Evolutionary conservation across 2,888 invertebrate species (phyloP), one percentile per base, ranked within the genome.

Genomic region (Alloscopus bannaensis): DNA sequence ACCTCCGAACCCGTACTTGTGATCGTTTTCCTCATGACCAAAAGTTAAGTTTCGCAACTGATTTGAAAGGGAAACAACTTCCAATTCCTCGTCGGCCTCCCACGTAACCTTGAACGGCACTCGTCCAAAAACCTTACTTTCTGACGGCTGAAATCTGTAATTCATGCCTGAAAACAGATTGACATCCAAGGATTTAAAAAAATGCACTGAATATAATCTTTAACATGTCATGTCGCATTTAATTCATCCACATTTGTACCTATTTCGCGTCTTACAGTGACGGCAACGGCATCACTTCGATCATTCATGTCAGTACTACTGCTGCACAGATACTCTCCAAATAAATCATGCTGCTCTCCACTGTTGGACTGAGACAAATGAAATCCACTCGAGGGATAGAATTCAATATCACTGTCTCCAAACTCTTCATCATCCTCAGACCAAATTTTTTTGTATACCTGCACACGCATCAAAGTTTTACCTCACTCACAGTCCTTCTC

Each of bases 61-160:
- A 40, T 4, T 57, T 11, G 59, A 47, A 6, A 24, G 11, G 6
- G 77, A 42, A 3, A 75, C 55, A 18, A 82, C 57, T 36, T 71
- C 76, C 4, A 80, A 11, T 16, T 82, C 80, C 29, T 82, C 82
- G 22, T 82, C 80, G 2, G 76, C 80, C 55, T 82, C 82, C 82
- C 82, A 82, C 18, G 70, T 45, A 11, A 82, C 57, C 16, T 77
- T 68, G n/a, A 80, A 59, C 16, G 80, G 80, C 18, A 65, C 62
- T 18, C 64, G 29, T 2, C 77, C 77, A 57, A 77, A 77, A 1
- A 77, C 70, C 0, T 40, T 20, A 20, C 52, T 26, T 11, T 64
- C 70, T 45, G 62, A 2, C 11, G 77, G 77, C 6, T 64, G 29
- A 1, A 64, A 45, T 52, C 50, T 77, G 20, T 24, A 77, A 26